Base-by-base conservation (phyloP, 2,888 invertebrate species). In the Xylocampa areola region DNA sequence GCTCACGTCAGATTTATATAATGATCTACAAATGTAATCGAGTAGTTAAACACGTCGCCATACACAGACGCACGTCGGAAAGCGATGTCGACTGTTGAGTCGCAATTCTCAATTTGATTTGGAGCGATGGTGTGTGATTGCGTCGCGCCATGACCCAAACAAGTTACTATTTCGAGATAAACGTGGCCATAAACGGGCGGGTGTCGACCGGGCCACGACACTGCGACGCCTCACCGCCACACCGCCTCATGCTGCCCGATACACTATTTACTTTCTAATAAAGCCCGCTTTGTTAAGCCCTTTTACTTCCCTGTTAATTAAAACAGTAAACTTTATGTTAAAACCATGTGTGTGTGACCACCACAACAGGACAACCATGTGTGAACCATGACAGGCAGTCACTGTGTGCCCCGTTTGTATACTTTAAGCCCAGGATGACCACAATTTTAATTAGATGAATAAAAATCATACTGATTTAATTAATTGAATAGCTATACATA, bases 121-220 rank as follows among this genome's bases (percentile, higher is more conserved):
- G 84, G 85, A 85, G 80, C 85, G 85, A 89, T 89, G 87, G 85
- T 84, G 85, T 88, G 83, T 86, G 88, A 90, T 90, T 91, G 88
- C 90, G 88, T 87, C 82, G 86, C 79, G 82, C 80, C 84, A 82
- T 88, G 90, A 88, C 87, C 90, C 88, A 89, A 92, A 92, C 93
- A 88, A 89, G 91, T 90, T 90, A 87, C 92, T 94, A 91, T 93
- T 92, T 92, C 87, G 90, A 92, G 91, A 91, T 92, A 92, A 91
- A 89, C 87, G 86, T 82, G 77, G 81, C 92, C 93, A 90, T 93
- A 94, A 92, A 91, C 87, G 91, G 88, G 73, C 72, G 81, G 78
- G 80, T 74, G 84, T 78, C 82, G 80, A 79, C 81, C 82, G 84
- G 62, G 70, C 75, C 82, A 77, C 80, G 77, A 73, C 77, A 71